Conservation (phyloP, 2,113 vertebrate species). For the Melospiza georgiana region DNA sequence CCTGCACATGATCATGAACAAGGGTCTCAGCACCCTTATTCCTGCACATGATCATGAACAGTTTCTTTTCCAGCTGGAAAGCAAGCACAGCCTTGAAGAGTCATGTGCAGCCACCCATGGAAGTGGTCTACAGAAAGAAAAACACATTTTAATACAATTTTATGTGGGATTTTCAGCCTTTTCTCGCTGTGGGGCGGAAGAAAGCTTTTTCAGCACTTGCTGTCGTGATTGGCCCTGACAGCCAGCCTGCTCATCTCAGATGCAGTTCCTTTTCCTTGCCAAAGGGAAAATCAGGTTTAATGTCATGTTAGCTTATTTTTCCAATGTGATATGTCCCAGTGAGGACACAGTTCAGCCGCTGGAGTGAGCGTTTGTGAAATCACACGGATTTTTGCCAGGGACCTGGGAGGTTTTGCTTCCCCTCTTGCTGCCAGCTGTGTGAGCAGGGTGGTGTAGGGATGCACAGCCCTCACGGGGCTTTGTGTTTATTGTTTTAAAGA, state of each 20-base stretch:
- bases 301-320: conserved; percentile 27
- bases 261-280: neutral
- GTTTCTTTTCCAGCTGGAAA: neutral
- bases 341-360: neutral
- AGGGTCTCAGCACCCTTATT: neutral
- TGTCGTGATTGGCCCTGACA: neutral
- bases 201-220: neutral
- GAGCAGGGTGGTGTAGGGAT: neutral
- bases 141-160: neutral
- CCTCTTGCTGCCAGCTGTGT: neutral
- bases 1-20: accelerated
- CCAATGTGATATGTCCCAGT: neutral
- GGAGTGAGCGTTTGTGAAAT: neutral
- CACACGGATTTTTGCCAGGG: neutral
- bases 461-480: accelerated
- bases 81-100: neutral
- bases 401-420: neutral
- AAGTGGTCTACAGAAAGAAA: neutral
- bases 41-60: accelerated
- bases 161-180: neutral
- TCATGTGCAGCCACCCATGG: accelerated
- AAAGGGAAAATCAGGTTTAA: conserved; percentile 6
- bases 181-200: neutral
- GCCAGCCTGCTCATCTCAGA: neutral
- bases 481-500: neutral